These are phyloP conservation scores for Centropristis striata DNA, from an alignment of 2,113 vertebrate species.

Conservation along the genomic window DNA sequence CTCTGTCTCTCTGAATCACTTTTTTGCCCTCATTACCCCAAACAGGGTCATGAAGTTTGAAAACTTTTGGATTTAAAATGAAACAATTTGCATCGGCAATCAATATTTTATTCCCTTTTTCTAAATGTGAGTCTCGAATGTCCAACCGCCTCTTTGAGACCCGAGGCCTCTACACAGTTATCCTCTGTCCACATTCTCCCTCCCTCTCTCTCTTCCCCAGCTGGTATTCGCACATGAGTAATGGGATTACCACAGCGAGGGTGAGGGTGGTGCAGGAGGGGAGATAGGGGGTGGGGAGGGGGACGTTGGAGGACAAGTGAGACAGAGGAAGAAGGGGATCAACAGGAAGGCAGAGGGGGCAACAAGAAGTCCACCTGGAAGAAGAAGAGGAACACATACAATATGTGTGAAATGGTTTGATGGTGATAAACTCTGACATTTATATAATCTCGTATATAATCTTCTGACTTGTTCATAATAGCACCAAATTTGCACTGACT, in stretches of 20 bases:
- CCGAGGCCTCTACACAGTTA: conserved; percentile 64
- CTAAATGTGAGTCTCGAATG: conserved; percentile 22
- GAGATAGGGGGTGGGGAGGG: conserved; percentile 38
- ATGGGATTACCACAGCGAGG: conserved; percentile 87
- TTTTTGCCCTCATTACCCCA: conserved; percentile 21
- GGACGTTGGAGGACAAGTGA: conserved; percentile 70
- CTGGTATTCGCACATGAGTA: conserved; percentile 88
- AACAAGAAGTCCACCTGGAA: conserved; percentile 42
- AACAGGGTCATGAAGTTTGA: conserved; percentile 17
- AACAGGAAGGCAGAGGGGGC: conserved; percentile 60
- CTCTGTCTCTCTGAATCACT: conserved; percentile 43
- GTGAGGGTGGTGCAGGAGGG: conserved; percentile 61
- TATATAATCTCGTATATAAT: neutral
- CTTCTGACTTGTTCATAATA: conserved; percentile 6
- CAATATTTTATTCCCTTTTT: conserved; percentile 25
- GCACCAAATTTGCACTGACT: conserved; percentile 26
- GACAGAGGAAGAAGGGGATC: conserved; percentile 63
- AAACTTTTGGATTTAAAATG: conserved; percentile 50
- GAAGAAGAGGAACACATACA: neutral
- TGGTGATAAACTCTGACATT: neutral
- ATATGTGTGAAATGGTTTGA: conserved; percentile 1
- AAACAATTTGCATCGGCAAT: conserved; percentile 43
- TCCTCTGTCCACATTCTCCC: conserved; percentile 73
- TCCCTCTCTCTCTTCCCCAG: conserved; percentile 73
- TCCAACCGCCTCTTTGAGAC: conserved; percentile 51